Conservation (phyloP, 1,140 invertebrate genomes). For the Temnothorax curvispinosus region DNA sequence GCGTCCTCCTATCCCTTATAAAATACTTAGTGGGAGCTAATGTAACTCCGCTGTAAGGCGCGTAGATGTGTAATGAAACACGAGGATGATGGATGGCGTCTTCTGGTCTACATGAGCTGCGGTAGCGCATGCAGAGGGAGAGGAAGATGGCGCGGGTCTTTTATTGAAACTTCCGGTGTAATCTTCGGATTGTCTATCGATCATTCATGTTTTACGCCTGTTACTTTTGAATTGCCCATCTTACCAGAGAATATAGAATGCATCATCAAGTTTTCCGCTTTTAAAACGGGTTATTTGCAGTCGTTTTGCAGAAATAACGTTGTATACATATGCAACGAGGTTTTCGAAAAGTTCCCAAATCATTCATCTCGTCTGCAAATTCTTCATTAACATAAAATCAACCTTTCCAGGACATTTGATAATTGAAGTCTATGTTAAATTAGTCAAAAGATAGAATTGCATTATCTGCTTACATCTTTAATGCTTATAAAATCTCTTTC, state of each 20-base stretch:
- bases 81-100: slow-evolving; percentile 44
- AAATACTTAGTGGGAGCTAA: slow-evolving; percentile 44
- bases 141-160: background rate
- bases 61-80: slow-evolving; percentile 56
- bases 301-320: background rate
- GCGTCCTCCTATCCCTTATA: slow-evolving; percentile 16
- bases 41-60: slow-evolving; percentile 39
- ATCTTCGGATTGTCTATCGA: slow-evolving; percentile 57
- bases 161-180: slow-evolving; percentile 56
- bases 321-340: background rate
- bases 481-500: no score
- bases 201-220: slow-evolving; percentile 44
- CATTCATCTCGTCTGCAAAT: background rate
- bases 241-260: background rate
- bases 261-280: background rate
- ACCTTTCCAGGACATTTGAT: background rate
- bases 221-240: slow-evolving; percentile 24
- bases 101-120: slow-evolving; percentile 18
- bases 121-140: slow-evolving; percentile 5
- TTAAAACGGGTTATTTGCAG: background rate
- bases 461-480: background rate
- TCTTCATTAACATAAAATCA: background rate
- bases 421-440: background rate
- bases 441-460: background rate
- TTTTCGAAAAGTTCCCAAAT: background rate